Evolutionary conservation across 2,113 vertebrate genomes (phyloP), one percentile per base, ranked within the genome.

Genomic region (Hiodon tergisus): DNA sequence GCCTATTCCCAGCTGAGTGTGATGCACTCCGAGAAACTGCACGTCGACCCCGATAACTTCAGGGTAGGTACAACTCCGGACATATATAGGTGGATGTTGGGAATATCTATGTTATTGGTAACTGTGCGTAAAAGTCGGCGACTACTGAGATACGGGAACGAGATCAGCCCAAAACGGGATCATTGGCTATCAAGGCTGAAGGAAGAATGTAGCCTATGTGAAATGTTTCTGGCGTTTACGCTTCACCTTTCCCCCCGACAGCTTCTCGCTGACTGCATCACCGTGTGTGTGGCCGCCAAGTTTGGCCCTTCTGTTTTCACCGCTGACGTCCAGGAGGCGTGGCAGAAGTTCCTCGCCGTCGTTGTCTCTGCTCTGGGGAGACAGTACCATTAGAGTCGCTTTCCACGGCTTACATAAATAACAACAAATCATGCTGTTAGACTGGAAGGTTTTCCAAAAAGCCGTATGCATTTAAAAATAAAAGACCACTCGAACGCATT

Each of bases 21-120:
- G 76, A 87, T 89, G 81, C 94, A 96, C 13, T 94, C 94, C 31
- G 92, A 94, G 80, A 80, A 91, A 76, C 89, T 96, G 59, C 88
- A 90, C 6, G 93, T 96, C 73, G 94, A 95, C 78, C 93, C 94
- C 0, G 92, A 94, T 51, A 96, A 95, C 91, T 96, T 96, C 88
- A 92, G 87, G 87, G 94, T 93, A 80, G 83, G 84, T 0, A 85
- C 6, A n/a, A 14, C 89, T 16, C 79, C 89, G 72, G 83, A 82
- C 81, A 63, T 17, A 8, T 65, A 11, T n/a, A n/a, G 9, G 31
- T 31, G 31, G 31, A 31, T 31, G 2, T 31, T 31, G 31, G 31
- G 31, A 31, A 31, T 31, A 31, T 31, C 31, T 31, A 31, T 31
- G 2, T 31, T 52, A 6, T 68, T 50, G 0, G 13, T 52, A 13